These are phyloP conservation scores for Melinopterus prodromus DNA, from an alignment of 2,888 invertebrate species.

Conservation along the genomic window DNA sequence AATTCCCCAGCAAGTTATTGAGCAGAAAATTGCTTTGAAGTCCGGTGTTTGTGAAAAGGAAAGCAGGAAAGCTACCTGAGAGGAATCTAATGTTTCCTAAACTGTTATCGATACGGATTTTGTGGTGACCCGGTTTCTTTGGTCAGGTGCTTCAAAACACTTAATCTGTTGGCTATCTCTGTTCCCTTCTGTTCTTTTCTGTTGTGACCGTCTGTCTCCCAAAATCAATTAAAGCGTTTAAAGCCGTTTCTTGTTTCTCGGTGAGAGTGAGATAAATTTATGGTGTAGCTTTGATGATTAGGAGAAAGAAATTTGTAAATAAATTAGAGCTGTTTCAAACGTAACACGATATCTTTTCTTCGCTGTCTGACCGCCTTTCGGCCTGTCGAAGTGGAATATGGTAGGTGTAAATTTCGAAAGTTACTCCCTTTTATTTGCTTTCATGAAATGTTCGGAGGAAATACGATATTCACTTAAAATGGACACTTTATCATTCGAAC, in stretches of 20 bases:
- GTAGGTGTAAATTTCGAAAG: background rate
- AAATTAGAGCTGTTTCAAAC: background rate
- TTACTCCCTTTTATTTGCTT: too few species aligned
- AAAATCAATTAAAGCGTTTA: background rate
- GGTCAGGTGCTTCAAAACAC: background rate
- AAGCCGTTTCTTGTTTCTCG: background rate
- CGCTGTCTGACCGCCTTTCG: background rate
- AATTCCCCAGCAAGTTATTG: slow-evolving; percentile 33
- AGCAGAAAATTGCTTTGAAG: slow-evolving; percentile 38
- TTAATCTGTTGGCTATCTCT: background rate
- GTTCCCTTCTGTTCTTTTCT: slow-evolving; percentile 22
- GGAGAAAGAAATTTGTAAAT: background rate
- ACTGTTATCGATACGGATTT: slow-evolving; percentile 33
- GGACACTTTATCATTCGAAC: too few species aligned
- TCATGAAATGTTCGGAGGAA: too few species aligned
- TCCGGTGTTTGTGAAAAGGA: background rate
- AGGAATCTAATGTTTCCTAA: slow-evolving; percentile 34
- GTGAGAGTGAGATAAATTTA: background rate
- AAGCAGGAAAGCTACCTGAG: slow-evolving; percentile 22
- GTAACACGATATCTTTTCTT: background rate
- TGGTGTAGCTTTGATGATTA: background rate
- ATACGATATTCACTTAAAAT: too few species aligned
- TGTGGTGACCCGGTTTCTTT: slow-evolving; percentile 8
- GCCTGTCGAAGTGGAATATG: background rate
- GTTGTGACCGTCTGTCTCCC: background rate